Evolutionary conservation across 2,797 vertebrate genomes (phyloP).

Genomic region (Pterois miles): DNA sequence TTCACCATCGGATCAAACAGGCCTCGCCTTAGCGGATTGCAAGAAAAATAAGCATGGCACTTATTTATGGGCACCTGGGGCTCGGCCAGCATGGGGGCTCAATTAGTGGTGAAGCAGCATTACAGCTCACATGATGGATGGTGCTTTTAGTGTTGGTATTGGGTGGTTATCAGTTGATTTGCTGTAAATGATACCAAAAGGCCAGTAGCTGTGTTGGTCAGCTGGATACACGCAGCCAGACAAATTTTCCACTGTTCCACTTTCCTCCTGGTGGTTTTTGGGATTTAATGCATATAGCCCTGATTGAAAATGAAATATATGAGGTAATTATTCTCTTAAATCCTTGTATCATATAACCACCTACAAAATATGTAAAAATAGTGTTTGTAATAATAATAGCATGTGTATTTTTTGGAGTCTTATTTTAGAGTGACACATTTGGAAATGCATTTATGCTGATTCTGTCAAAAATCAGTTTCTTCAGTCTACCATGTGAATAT

Average conservation of each 20-base stretch:
- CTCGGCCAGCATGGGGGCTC: conserved; percentile 61
- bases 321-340: conserved; percentile 7
- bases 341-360: conserved; percentile 24
- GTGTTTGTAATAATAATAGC: neutral
- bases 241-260: conserved; percentile 50
- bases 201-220: conserved; percentile 54
- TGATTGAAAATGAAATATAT: conserved; percentile 46
- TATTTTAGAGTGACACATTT: neutral
- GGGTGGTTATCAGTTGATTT: conserved; percentile 80
- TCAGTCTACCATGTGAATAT: neutral
- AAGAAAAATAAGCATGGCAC: conserved; percentile 72
- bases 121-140: conserved; percentile 75
- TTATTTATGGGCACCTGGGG: conserved; percentile 74
- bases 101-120: conserved; percentile 77
- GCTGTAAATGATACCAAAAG: conserved; percentile 67
- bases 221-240: conserved; percentile 51
- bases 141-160: conserved; percentile 79
- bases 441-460: neutral
- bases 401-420: neutral
- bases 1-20: conserved; percentile 60
- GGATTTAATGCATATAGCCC: conserved; percentile 23
- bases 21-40: conserved; percentile 49
- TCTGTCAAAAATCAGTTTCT: neutral
- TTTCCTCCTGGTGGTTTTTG: conserved; percentile 44
- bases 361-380: neutral